Evolutionary conservation across 2,113 vertebrate species (phyloP), one percentile per base, ranked within the genome.

Genomic region (Varanus komodoensis): DNA sequence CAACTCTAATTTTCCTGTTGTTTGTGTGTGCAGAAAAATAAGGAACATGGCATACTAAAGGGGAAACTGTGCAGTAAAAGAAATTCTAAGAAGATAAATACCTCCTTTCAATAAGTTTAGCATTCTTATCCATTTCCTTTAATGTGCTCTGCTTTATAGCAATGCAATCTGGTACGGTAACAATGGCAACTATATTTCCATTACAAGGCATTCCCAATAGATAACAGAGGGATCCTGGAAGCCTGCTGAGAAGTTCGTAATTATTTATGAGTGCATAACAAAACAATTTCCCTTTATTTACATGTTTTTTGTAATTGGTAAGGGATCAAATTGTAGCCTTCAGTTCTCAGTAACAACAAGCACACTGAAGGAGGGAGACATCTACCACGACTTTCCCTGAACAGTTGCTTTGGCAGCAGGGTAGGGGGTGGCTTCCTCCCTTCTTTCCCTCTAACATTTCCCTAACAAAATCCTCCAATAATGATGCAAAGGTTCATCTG

Each of bases 301-400:
- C 83, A 87, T 32, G 69, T 89, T 92, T 92, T 44, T 89, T 94
- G 85, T 92, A 88, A 94, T 52, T 91, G 64, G 81, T 93, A 93
- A 82, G 78, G 78, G 52, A 89, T 90, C 82, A 94, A 88, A 93
- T 21, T 25, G 11, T 71, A 61, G 21, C 78, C 67, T 29, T 83
- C 29, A 91, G 90, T 90, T 9, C 8, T 90, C 71, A 92, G 4
- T 14, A 32, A 6, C 67, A 17, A 84, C 78, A 82, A 86, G 88
- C 32, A 87, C 89, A 79, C 75, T 78, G 79, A 89, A 54, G 48
- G 92, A 68, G 67, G 4, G 87, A 94, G 88, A 82, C n/a, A 14
- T 21, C 80, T 9, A 7, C 32, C 74, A 83, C 52, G 75, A 71
- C 87, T 92, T 93, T 4, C 91, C 89, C 89, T 84, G 29, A 82